A percentile compares a stretch with the other conserved stretches of the same genome.
phyloP scores from a whole-genome alignment of 2,888 invertebrate species.

The Pollenia griseotomentosa region DNA sequence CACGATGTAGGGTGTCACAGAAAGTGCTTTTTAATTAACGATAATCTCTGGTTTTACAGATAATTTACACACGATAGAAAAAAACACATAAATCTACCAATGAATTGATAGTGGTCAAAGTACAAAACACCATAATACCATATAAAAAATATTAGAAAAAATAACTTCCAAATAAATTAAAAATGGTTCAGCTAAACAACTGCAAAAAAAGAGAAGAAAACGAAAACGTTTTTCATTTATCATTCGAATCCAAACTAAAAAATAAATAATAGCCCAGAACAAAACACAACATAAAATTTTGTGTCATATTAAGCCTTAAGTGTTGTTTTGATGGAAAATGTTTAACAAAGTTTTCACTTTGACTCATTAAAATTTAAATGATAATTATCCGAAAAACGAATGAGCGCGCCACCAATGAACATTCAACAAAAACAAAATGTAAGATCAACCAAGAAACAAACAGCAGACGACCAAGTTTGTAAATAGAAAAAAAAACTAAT shows the following conservation, averaged over 20 bases:
- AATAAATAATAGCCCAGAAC: constrained; percentile 2
- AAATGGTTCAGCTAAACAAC: constrained; percentile 78
- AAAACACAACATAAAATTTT: constrained; percentile 76
- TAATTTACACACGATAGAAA: constrained; percentile 43
- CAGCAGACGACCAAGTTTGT: constrained; percentile 7
- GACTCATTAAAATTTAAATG: constrained; percentile 77
- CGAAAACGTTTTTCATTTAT: constrained; percentile 79
- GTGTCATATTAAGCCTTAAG: constrained; percentile 81
- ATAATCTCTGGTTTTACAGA: constrained; percentile 55
- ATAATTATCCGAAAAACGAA: constrained; percentile 78
- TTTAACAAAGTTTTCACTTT: constrained; percentile 80
- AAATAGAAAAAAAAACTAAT: constrained; percentile 25
- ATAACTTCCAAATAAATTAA: constrained; percentile 76
- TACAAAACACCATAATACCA: constrained; percentile 3
- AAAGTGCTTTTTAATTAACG: constrained; percentile 48
- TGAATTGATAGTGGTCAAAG: constrained; percentile 16
- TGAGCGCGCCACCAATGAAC: constrained; percentile 72
- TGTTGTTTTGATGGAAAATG: constrained; percentile 75
- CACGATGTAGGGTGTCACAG: constrained; percentile 1
- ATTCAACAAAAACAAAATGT: constrained; percentile 33
- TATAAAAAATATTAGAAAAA: constrained; percentile 17
- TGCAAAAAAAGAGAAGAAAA: constrained; percentile 56
- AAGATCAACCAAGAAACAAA: constrained; percentile 53
- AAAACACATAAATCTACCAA: constrained; percentile 12
- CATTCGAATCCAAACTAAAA: constrained; percentile 73